Evolutionary conservation across 1,140 invertebrate genomes (phyloP), one percentile per base, ranked within the genome.

Genomic region (Diploscapter pachys): DNA sequence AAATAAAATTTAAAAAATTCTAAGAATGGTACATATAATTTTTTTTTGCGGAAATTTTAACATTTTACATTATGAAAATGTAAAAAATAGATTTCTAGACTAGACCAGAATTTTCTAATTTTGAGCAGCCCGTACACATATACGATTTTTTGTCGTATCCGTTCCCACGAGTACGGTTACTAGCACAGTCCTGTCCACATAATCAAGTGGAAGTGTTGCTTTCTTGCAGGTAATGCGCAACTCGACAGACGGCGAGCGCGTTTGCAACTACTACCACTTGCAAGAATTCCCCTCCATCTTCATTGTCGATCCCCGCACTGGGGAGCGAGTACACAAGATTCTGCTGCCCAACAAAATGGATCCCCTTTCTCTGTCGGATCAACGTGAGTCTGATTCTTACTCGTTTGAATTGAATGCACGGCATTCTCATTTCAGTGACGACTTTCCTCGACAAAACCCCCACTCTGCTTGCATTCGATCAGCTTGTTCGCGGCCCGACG

Each of bases 261-360:
- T 91, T 79, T 89, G 89, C 71, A 89, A 90, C 77, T 92, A 92
- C 83, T 92, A 92, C 82, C 89, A 90, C 51, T 89, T 92, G 48
- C 82, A 82, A 4, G 81, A 87, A n/a, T 91, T 89, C 83, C 92
- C 92, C 3, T 91, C 92, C 82, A 86, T 92, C 73, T 90, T 91
- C 75, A 87, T 92, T 6, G 86, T 93, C 71, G 92, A 92, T 88
- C 91, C 91, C 49, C 87, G 90, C 81, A 93, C 92, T 67, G 92
- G 91, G 82, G 85, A 81, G 73, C 64, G 72, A 53, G 75, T 79
- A 11, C 48, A 65, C 56, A 65, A 50, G 31, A 52, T 81, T 57
- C 69, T 55, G 86, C 88, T 55, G 63, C 81, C 90, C 63, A 72
- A 72, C n/a, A 67, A 64, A n/a, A 59, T 64, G 5, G 89, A 90